Evolutionary conservation across 2,888 invertebrate species (phyloP).

Genomic region (Ophion costatus): DNA sequence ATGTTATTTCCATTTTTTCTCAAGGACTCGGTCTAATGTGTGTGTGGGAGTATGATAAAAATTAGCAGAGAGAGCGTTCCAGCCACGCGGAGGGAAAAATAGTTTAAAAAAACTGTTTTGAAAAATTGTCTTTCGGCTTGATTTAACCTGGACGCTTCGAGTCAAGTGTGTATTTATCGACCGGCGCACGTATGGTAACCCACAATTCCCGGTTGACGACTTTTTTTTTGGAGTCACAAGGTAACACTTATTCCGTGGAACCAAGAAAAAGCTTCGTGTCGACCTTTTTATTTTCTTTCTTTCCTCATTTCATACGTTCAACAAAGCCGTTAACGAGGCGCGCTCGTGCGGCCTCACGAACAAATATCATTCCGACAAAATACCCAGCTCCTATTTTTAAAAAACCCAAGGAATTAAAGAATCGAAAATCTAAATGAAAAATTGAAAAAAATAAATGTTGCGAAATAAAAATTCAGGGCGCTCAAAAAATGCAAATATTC

Average conservation of each 20-base stretch:
- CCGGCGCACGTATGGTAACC: slow-evolving; percentile 11
- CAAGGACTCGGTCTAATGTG: neutral
- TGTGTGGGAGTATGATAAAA: no score
- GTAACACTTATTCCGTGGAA: slow-evolving; percentile 3
- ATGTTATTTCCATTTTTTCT: neutral
- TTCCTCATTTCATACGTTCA: neutral
- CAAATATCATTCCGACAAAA: neutral
- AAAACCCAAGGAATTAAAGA: neutral
- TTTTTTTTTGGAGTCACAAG: neutral
- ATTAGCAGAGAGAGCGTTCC: no score
- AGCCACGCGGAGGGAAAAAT: neutral
- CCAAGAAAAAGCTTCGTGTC: slow-evolving; percentile 1
- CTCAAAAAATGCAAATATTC: no score
- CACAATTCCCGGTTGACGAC: slow-evolving; percentile 2
- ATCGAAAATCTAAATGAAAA: neutral
- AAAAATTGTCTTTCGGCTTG: neutral
- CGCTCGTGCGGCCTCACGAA: neutral
- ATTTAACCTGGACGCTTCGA: neutral
- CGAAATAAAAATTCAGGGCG: no score
- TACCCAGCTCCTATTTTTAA: neutral
- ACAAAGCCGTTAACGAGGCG: neutral
- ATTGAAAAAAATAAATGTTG: neutral
- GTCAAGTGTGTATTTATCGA: slow-evolving; percentile 30
- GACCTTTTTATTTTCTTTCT: slow-evolving; percentile 1
- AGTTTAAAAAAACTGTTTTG: neutral